These are phyloP conservation scores for Chironomus tepperi DNA, from an alignment of 1,140 invertebrate genomes.

Conservation along the genomic window DNA sequence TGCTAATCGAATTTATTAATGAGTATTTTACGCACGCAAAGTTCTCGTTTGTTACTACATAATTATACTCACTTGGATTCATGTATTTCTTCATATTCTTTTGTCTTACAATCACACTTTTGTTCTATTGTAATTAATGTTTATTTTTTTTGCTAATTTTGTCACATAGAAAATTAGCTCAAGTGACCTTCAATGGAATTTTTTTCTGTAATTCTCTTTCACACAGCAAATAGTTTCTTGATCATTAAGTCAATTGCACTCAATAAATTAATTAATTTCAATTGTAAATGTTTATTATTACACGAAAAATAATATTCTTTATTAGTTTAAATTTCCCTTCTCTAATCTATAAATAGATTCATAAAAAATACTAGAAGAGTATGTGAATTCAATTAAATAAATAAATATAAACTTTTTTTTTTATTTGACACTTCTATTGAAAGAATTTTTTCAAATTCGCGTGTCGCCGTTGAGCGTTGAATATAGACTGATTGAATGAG, in stretches of 20 bases:
- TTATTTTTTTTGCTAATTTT: not conserved
- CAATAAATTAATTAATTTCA: not conserved
- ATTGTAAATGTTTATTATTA: not conserved
- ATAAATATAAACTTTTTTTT: not conserved
- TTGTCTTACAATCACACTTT: not conserved
- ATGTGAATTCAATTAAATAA: not conserved
- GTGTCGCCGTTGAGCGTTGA: not conserved
- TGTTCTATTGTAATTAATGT: not conserved
- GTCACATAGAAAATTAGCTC: not conserved
- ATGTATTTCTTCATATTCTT: not conserved
- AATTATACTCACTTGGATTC: conserved; percentile 6
- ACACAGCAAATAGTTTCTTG: no score
- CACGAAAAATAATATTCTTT: not conserved
- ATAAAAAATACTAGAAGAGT: not conserved
- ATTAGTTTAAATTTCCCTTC: not conserved
- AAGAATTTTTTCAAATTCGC: not conserved
- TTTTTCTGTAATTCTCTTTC: not conserved
- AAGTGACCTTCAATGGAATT: not conserved
- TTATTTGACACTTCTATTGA: not conserved
- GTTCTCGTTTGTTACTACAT: not conserved
- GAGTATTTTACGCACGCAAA: no score
- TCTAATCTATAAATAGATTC: not conserved
- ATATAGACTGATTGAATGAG: not conserved
- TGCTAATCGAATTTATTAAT: no score
- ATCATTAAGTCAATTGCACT: not conserved